Evolutionary conservation across 2,797 vertebrate species (phyloP), one percentile per base, ranked within the genome.

Genomic region (Eulemur rubriventer): DNA sequence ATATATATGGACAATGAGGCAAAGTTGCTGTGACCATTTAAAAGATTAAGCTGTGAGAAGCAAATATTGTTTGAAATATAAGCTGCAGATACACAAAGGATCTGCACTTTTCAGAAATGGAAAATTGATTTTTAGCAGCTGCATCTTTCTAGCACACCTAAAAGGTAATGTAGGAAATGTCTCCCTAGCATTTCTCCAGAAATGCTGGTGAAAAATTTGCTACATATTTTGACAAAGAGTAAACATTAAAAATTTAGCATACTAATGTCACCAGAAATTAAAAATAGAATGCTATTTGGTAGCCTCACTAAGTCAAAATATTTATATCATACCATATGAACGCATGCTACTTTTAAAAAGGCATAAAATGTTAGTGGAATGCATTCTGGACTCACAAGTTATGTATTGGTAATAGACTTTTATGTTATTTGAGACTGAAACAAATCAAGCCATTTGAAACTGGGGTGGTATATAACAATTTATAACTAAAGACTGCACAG

Each of bases 121-220:
- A 89, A 97, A 96, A 97, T 97, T 97, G 95, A 96, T 96, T 96
- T 97, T 97, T 94, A 94, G 69, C 38, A 78, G 28, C 33, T 96
- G 33, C 11, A n/a, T 89, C 90, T 93, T 94, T 91, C 92, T 48
- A 93, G 46, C 48, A 95, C 22, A 43, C 48, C 85, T 85, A 75
- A 90, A 96, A 94, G 24, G 43, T 38, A 5, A 83, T 79, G 10
- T 30, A 92, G 35, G 38, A 91, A 84, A 69, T 85, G 65, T 69
- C 33, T 91, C 67, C 30, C 46, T 72, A 43, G 26, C 12, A n/a
- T 59, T 76, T 72, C 18, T 95, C 67, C 46, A 81, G 65, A 69
- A 89, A 81, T 57, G 7, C 63, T 75, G 33, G 2, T 89, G 59
- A 95, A 87, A 96, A 91, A 59, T 63, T 63, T 50, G 38, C 50